These are phyloP conservation scores for Equus przewalskii DNA, from an alignment of 2,113 vertebrate genomes.

Conservation along the genomic window DNA sequence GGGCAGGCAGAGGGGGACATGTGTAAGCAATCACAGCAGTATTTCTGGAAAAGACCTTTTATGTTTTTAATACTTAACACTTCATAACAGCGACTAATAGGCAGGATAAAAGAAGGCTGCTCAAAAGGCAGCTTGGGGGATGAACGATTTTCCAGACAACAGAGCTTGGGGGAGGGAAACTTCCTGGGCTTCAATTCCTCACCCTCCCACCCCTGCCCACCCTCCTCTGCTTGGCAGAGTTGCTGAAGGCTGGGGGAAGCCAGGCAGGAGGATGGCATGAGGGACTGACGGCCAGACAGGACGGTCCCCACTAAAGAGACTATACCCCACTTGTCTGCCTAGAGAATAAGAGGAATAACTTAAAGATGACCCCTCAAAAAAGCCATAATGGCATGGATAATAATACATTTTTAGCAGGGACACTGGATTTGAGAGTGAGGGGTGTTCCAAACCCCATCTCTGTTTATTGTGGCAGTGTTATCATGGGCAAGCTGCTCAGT, in stretches of 20 bases:
- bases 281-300: not conserved
- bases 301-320: not conserved
- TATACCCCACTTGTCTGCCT: not conserved
- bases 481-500: not conserved
- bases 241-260: not conserved
- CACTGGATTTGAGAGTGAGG: not conserved
- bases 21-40: constrained; percentile 90
- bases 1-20: constrained; percentile 86
- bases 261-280: not conserved
- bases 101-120: constrained; percentile 86
- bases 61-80: constrained; percentile 93
- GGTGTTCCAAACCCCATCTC: not conserved
- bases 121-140: constrained; percentile 80
- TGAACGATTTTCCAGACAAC: constrained; percentile 87
- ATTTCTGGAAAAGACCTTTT: constrained; percentile 90
- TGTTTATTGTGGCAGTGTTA: not conserved
- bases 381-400: not conserved
- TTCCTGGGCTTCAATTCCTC: constrained; percentile 34
- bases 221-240: not conserved
- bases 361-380: not conserved
- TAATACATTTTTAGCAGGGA: not conserved
- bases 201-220: not conserved
- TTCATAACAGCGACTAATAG: constrained; percentile 91
- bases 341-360: not conserved
- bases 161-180: not conserved